Evolutionary conservation across 2,113 vertebrate species (phyloP).

Genomic region (Protobothrops flavoviridis): DNA sequence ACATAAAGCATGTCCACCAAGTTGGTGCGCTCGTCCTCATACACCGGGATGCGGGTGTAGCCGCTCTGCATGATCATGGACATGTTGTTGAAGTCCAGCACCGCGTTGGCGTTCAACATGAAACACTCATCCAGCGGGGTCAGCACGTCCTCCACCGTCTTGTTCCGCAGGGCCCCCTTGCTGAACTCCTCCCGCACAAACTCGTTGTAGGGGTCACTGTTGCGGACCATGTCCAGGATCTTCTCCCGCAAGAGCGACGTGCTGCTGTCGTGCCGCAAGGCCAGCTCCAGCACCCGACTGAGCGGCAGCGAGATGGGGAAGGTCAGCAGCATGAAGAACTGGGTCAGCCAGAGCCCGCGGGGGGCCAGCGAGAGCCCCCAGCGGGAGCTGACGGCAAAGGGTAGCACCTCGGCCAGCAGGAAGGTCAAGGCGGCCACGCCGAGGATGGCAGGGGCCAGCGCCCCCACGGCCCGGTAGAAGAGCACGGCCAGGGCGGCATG

Average conservation of each 20-base stretch:
- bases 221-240: constrained; percentile 84
- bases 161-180: constrained; percentile 79
- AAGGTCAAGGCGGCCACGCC: constrained; percentile 78
- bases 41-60: constrained; percentile 87
- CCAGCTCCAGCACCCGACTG: constrained; percentile 81
- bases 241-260: constrained; percentile 77
- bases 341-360: constrained; percentile 79
- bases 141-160: constrained; percentile 89
- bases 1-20: constrained; percentile 89
- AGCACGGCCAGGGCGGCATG: constrained; percentile 80
- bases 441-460: constrained; percentile 73
- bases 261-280: constrained; percentile 73
- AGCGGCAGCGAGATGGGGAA: constrained; percentile 82
- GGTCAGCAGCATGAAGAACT: constrained; percentile 81
- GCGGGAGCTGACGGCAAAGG: constrained; percentile 80
- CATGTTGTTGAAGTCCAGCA: constrained; percentile 88
- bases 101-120: constrained; percentile 80
- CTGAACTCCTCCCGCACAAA: constrained; percentile 88
- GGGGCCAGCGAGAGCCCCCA: constrained; percentile 82
- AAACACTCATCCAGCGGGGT: constrained; percentile 88
- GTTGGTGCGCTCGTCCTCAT: constrained; percentile 89
- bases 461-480: constrained; percentile 73
- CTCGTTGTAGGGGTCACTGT: constrained; percentile 85
- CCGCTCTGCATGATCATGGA: constrained; percentile 93
- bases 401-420: constrained; percentile 80